Evolutionary conservation across 2,888 invertebrate species (phyloP).

Genomic region (Folsomia candida): DNA sequence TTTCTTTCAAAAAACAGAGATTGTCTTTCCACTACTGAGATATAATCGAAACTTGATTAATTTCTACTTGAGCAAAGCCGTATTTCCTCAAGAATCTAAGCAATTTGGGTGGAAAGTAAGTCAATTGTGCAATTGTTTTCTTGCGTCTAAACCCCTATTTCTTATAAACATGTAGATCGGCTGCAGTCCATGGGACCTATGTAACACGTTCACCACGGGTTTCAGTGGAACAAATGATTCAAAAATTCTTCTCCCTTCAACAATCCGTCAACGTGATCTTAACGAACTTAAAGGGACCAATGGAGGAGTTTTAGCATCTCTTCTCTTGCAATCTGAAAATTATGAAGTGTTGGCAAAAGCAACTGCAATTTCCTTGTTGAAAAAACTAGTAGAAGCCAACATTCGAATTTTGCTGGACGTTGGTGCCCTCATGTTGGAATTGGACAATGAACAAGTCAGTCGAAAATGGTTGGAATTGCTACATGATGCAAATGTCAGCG

Average conservation of each 20-base stretch:
- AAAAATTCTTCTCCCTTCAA: constrained; percentile 21
- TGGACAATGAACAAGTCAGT: constrained; percentile 35
- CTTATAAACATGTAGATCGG: constrained; percentile 22
- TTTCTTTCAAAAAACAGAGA: constrained; percentile 20
- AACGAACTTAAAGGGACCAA: constrained; percentile 29
- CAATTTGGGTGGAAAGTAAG: constrained; percentile 26
- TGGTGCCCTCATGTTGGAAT: constrained; percentile 37
- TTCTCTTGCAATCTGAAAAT: constrained; percentile 20
- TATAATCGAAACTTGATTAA: constrained; percentile 27
- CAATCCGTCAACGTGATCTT: constrained; percentile 25
- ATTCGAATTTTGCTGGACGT: constrained; percentile 31
- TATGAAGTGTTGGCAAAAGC: constrained; percentile 21
- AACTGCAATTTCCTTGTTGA: constrained; percentile 18
- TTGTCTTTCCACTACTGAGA: constrained; percentile 23
- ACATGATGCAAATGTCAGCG: not conserved
- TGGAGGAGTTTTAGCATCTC: constrained; percentile 21
- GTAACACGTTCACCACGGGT: constrained; percentile 23
- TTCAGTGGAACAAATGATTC: constrained; percentile 36
- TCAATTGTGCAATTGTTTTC: not conserved
- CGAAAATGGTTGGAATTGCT: constrained; percentile 23
- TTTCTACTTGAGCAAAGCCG: constrained; percentile 27
- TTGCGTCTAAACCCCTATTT: not conserved
- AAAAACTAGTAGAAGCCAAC: constrained; percentile 7
- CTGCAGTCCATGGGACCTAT: constrained; percentile 36
- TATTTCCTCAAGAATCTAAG: constrained; percentile 30